Conservation (phyloP, 2,797 vertebrate genomes). For the Platalea minor region DNA sequence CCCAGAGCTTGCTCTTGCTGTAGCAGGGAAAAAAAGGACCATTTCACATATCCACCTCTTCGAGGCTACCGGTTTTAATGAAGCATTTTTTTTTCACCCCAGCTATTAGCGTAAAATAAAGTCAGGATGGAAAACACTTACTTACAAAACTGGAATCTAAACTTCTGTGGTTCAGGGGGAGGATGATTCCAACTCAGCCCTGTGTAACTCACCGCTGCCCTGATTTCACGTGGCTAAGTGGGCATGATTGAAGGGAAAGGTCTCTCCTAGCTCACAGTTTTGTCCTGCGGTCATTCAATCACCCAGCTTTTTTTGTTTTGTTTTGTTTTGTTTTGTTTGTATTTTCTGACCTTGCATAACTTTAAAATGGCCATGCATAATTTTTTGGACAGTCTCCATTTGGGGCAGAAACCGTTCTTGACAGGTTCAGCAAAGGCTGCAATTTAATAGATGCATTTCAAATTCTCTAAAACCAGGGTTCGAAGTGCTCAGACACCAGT, state of each 20-base stretch:
- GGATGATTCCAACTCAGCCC: background rate
- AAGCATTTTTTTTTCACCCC: background rate
- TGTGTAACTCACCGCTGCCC: background rate
- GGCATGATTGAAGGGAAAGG: background rate
- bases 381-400: conserved; percentile 57
- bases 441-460: conserved; percentile 31
- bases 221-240: background rate
- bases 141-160: background rate
- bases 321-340: conserved; percentile 33
- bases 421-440: conserved; percentile 45
- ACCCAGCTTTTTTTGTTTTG: background rate
- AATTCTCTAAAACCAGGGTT: background rate
- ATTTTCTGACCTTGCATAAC: conserved; percentile 54
- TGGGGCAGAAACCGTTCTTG: conserved; percentile 47
- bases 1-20: background rate
- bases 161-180: background rate
- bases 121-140: background rate
- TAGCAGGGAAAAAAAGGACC: background rate
- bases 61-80: background rate
- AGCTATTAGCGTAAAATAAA: background rate
- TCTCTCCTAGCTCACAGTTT: background rate
- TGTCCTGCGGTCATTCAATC: background rate
- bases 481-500: background rate
- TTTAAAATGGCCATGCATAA: conserved; percentile 49
- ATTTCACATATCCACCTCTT: background rate